These are phyloP conservation scores for Sipha maydis DNA, from an alignment of 2,888 invertebrate species.

Conservation along the genomic window DNA sequence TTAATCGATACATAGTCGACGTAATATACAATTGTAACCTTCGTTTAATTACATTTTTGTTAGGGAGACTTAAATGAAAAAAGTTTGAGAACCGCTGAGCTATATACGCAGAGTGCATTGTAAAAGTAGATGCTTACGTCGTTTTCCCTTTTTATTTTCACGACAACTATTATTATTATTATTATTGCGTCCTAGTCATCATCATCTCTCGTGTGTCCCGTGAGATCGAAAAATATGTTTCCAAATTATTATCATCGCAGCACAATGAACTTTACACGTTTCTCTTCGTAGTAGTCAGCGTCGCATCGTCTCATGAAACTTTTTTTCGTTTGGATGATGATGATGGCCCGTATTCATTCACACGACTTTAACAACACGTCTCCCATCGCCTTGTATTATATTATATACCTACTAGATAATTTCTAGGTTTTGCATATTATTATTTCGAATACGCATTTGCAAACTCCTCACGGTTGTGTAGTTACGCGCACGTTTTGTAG, in stretches of 20 bases:
- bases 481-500: no score
- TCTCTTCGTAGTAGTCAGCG: neutral
- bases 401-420: no score
- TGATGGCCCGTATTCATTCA: neutral
- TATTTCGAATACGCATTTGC: no score
- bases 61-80: no score
- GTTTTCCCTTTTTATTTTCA: constrained; percentile 4
- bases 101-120: neutral
- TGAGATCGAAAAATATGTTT: neutral
- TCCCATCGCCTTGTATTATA: neutral
- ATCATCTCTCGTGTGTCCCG: neutral
- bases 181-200: neutral
- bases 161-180: neutral
- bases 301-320: neutral
- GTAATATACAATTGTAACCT: no score
- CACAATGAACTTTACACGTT: constrained; percentile 4
- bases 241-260: constrained; percentile 1
- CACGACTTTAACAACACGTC: neutral
- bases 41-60: no score
- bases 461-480: no score
- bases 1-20: no score
- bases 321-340: neutral
- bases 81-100: no score
- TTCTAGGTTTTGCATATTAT: no score
- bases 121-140: neutral